phyloP scores from a whole-genome alignment of 2,888 invertebrate species.

The Dioctria linearis region DNA sequence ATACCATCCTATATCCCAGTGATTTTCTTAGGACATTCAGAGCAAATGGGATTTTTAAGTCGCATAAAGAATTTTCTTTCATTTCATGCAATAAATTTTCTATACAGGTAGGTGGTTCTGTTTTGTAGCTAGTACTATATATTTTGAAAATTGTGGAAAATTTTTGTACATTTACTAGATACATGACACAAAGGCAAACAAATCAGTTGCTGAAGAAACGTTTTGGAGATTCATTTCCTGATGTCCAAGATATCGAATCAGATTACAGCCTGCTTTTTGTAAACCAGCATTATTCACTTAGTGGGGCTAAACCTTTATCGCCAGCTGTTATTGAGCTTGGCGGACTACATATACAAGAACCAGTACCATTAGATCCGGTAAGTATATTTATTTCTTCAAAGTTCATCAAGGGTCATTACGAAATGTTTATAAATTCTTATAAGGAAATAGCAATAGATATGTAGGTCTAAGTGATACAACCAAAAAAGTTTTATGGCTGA shows the following conservation, averaged over 20 bases:
- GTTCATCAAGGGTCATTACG: too few relatives aligned
- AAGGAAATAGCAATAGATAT: too few relatives aligned
- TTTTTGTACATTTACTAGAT: constrained; percentile 40
- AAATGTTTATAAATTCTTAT: too few relatives aligned
- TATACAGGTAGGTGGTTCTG: constrained; percentile 64
- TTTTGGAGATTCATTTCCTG: constrained; percentile 2
- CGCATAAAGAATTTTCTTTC: constrained; percentile 72
- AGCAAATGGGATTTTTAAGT: constrained; percentile 70
- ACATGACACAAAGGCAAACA: constrained; percentile 62
- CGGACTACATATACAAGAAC: constrained; percentile 72
- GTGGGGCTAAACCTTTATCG: constrained; percentile 71
- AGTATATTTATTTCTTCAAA: constrained; percentile 1
- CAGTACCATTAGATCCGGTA: constrained; percentile 66
- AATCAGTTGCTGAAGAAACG: not conserved
- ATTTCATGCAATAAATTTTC: constrained; percentile 63
- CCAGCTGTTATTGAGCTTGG: constrained; percentile 74
- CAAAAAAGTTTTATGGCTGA: too few relatives aligned
- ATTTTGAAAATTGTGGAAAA: not conserved
- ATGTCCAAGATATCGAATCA: not conserved
- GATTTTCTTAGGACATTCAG: constrained; percentile 72
- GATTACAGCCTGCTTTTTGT: constrained; percentile 68
- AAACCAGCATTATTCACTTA: constrained; percentile 74
- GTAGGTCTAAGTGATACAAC: too few relatives aligned
- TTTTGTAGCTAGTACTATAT: too few relatives aligned
- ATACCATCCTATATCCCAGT: constrained; percentile 75